Conservation (phyloP, 1,140 invertebrate species). For the Trichonephila clavipes region DNA sequence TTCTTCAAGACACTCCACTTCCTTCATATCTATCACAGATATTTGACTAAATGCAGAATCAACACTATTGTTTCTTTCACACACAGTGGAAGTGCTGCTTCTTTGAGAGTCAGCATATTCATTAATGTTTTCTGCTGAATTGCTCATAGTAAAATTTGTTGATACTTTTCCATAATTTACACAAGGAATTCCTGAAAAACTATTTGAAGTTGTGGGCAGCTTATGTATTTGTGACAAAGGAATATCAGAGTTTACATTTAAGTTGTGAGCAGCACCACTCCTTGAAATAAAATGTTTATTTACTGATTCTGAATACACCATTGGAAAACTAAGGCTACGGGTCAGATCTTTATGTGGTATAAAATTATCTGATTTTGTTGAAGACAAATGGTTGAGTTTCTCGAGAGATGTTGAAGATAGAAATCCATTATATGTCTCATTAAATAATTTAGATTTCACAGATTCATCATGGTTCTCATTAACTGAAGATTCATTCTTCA, state of each 20-base stretch:
- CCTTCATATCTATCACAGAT: conserved; percentile 51
- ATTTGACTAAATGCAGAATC: conserved; percentile 59
- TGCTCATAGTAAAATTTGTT: background rate
- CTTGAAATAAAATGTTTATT: background rate
- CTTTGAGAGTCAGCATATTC: background rate
- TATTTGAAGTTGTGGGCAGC: background rate
- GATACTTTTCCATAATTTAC: conserved; percentile 7
- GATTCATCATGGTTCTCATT: background rate
- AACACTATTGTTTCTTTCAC: conserved; percentile 42
- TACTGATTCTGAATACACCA: background rate
- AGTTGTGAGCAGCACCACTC: background rate
- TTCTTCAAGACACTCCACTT: conserved; percentile 3
- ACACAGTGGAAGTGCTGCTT: conserved; percentile 59
- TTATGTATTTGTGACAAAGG: too few relatives aligned
- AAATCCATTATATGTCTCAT: background rate
- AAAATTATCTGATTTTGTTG: background rate
- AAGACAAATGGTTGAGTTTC: background rate
- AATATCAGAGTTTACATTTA: background rate
- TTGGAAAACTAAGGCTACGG: conserved; percentile 20
- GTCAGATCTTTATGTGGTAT: background rate
- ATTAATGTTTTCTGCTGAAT: background rate
- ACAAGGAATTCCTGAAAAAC: background rate
- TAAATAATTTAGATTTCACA: background rate
- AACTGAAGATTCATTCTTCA: background rate
- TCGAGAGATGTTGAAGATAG: background rate